A percentile compares a stretch with the other conserved stretches of the same genome.
Evolutionary conservation across 2,797 vertebrate genomes (phyloP).

Genomic region (Hapalemur alaotrensis): DNA sequence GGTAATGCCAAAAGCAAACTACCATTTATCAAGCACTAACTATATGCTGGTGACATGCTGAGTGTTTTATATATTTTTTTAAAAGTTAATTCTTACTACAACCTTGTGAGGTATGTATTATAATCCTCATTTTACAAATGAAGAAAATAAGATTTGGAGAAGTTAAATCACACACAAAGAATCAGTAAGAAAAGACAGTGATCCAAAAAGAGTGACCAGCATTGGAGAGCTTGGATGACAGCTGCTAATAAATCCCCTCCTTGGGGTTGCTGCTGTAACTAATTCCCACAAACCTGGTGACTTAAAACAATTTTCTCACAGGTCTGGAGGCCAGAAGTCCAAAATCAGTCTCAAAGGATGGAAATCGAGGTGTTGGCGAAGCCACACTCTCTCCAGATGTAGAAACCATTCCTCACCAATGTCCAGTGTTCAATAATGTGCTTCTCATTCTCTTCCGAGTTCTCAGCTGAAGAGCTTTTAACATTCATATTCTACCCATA

Average conservation of each 20-base stretch:
- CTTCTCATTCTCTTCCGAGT: not conserved
- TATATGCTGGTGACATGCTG: not conserved
- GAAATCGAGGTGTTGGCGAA: not conserved
- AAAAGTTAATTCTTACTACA: slow-evolving; percentile 30
- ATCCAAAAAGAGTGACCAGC: not conserved
- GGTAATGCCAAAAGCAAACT: slow-evolving; percentile 25
- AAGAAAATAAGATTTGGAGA: not conserved
- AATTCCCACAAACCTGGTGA: not conserved
- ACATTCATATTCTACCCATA: not conserved
- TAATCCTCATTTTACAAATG: not conserved
- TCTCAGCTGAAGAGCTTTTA: not conserved
- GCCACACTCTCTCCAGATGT: not conserved
- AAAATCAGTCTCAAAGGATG: not conserved
- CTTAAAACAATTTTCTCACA: not conserved
- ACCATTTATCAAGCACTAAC: slow-evolving; percentile 47
- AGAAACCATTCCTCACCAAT: not conserved
- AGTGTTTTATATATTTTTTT: not conserved
- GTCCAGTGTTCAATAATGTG: not conserved
- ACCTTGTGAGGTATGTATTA: not conserved
- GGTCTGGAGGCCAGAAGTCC: not conserved
- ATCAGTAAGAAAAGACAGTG: not conserved
- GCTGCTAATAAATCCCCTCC: not conserved
- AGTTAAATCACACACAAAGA: not conserved
- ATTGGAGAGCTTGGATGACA: not conserved
- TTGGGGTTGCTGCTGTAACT: not conserved